Evolutionary conservation across 1,140 invertebrate species (phyloP), one percentile per base, ranked within the genome.

Genomic region (Brachionus manjavacas): DNA sequence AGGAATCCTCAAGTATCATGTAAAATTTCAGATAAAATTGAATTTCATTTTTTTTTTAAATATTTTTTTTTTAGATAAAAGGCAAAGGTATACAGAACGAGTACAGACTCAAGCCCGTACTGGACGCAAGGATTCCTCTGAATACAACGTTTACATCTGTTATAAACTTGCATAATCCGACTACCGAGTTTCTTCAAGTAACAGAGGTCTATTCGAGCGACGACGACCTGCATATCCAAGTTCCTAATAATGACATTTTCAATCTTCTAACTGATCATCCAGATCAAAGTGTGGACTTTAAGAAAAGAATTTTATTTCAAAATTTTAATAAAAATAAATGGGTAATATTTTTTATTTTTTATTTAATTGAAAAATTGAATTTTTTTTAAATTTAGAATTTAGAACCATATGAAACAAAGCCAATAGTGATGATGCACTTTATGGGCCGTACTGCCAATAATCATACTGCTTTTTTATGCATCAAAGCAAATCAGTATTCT

Each of bases 151-250:
- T 96, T 89, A 93, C 94, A 86, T 94, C 95, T 80, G 90, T 95
- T 86, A 95, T 98, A 87, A 92, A 94, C 86, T 93, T 99, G 91
- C 94, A 97, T 90, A 99, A 99, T 92, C 96, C 96, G 86, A 94
- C 95, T 89, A 92, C 92, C 86, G 91, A 93, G 86, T 91, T 93
- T 83, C 91, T 98, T 88, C 95, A 97, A 92, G 95, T 95, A 91
- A 88, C 60, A 39, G 66, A 84, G 31, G 31, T 81, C 0, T 81
- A 25, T 46, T 64, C 79, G 4, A 81, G 79, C 16, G 79, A 81
- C 23, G 79, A 81, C 25, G 79, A 81, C 25, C 43, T 81, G 20
- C 79, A 81, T 68, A 14, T 81, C 64, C 49, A 81, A 81, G 11
- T 76, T 25, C 72, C 72, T 3, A 23, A 49, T 76, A 7, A n/a